Evolutionary conservation across 2,888 invertebrate genomes (phyloP), one percentile per base, ranked within the genome.

Genomic region (Quadroppia sp.): DNA sequence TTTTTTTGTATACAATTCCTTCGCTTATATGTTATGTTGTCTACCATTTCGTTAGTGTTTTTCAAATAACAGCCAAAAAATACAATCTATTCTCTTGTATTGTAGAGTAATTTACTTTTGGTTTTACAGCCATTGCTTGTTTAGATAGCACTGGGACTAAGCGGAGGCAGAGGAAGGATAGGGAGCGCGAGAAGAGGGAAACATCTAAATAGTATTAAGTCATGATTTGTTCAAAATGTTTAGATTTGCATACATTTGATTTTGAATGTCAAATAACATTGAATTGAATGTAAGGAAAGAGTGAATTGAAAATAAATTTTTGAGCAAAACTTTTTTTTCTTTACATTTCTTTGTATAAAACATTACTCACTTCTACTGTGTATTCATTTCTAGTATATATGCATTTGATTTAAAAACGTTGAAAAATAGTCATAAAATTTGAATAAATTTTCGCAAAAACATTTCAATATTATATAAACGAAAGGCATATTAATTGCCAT

Each of bases 161-260:
- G 3, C 45, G 13, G 45, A 45, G 45, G 2, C n/a, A n/a, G n/a
- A 2, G 45, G n/a, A 1, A n/a, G n/a, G n/a, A 50, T 1, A 1
- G 50, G 6, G 20, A 50, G 50, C 20, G 15, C 17, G n/a, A 15
- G 20, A n/a, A 20, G 50, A 50, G 17, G 17, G 50, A 20, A 50
- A 50, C 20, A n/a, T 17, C 45, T 45, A 45, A 45, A 45, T n/a
- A 50, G 50, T 50, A 50, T 50, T 50, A 45, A 45, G 50, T 50
- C n/a, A n/a, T n/a, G 50, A 50, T 50, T 50, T 50, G 50, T 50
- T n/a, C 50, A 50, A 50, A 50, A 50, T 50, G 50, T 50, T 50
- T n/a, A 50, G 50, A 50, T 50, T 50, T 50, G 20, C 50, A 50
- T 50, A 50, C 50, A 50, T 50, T 50, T 50, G 2, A 50, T 50